A percentile compares a stretch with the other conserved stretches of the same genome.
Evolutionary conservation across 2,888 invertebrate genomes (phyloP).

Genomic region (Stenichneumon culpator): DNA sequence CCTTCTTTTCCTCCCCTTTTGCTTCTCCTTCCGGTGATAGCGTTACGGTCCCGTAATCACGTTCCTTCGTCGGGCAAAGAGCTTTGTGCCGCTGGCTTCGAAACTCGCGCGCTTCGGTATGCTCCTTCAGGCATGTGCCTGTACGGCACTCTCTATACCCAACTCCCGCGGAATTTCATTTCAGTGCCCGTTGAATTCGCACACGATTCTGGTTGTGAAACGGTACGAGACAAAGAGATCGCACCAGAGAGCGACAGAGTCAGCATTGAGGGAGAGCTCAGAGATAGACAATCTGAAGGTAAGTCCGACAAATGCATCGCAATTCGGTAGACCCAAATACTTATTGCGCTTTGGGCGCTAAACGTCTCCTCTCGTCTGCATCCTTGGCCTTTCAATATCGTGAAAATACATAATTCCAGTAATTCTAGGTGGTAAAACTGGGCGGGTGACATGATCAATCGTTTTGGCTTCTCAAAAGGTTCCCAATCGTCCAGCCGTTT

Average conservation of each 20-base stretch:
- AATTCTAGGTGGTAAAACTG: not conserved
- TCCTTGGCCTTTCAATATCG: not conserved
- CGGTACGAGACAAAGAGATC: slow-evolving; percentile 30
- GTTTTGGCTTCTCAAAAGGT: no score
- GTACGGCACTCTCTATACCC: slow-evolving; percentile 14
- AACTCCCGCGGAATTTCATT: slow-evolving; percentile 53
- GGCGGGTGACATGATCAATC: no score
- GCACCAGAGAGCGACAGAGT: not conserved
- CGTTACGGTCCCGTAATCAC: slow-evolving; percentile 52
- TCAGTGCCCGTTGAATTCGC: slow-evolving; percentile 42
- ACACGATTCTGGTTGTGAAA: slow-evolving; percentile 24
- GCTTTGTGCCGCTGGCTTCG: slow-evolving; percentile 48
- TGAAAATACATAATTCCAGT: not conserved
- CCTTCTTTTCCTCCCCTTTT: not conserved
- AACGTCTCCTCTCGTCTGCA: no score
- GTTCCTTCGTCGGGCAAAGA: slow-evolving; percentile 48
- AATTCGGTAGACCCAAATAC: slow-evolving; percentile 36
- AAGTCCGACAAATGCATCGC: slow-evolving; percentile 41
- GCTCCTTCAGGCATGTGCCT: slow-evolving; percentile 49
- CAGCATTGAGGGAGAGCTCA: slow-evolving; percentile 18
- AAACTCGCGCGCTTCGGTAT: slow-evolving; percentile 40
- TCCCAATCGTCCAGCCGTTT: no score
- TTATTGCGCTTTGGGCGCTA: slow-evolving; percentile 11
- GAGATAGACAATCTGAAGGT: slow-evolving; percentile 22
- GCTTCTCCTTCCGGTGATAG: slow-evolving; percentile 39